phyloP scores from a whole-genome alignment of 2,797 vertebrate species.

The Micrastur ruficollis region DNA sequence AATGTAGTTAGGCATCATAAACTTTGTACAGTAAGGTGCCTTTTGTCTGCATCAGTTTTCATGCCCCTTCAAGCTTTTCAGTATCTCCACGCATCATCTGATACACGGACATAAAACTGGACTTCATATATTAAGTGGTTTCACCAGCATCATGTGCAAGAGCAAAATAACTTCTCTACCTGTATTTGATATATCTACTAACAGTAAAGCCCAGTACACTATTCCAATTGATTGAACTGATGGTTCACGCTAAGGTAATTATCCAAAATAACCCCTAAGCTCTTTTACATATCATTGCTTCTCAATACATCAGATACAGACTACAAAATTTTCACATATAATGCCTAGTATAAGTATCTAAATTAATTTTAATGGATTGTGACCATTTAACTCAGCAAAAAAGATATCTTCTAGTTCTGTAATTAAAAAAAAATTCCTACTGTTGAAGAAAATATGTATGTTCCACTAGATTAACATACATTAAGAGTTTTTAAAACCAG shows the following conservation, averaged over 20 bases:
- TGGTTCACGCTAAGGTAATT: not conserved
- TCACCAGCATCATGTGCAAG: not conserved
- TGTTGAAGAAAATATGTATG: not conserved
- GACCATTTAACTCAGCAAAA: not conserved
- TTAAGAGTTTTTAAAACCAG: not conserved
- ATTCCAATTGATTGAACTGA: not conserved
- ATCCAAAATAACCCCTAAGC: not conserved
- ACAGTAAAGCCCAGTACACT: not conserved
- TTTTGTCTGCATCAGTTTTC: not conserved
- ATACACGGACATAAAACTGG: not conserved
- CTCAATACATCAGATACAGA: not conserved
- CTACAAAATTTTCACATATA: not conserved
- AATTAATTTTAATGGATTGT: not conserved
- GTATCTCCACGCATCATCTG: not conserved
- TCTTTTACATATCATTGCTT: not conserved
- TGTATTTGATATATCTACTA: not conserved
- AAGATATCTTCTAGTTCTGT: not conserved
- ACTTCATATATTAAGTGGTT: not conserved
- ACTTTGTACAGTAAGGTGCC: not conserved
- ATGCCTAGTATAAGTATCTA: not conserved
- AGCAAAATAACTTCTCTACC: not conserved
- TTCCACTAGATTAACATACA: not conserved
- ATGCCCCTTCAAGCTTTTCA: not conserved
- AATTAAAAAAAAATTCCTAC: not conserved
- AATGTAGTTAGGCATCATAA: not conserved